These are phyloP conservation scores for Lepidochrysops patricia DNA, from an alignment of 2,888 invertebrate genomes.

Conservation along the genomic window DNA sequence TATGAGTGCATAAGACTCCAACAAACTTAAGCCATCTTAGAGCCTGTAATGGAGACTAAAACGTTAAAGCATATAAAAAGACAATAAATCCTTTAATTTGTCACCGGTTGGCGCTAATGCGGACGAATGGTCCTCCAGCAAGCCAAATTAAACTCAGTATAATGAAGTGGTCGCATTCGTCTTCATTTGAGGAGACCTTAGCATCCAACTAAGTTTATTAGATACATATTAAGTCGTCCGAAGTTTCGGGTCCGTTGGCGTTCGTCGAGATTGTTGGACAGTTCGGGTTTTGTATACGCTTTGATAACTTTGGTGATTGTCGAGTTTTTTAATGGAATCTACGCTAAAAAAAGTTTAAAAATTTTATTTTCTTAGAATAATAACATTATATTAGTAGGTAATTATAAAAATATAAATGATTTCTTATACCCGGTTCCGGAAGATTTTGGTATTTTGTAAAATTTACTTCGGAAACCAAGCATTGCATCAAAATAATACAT, in stretches of 20 bases:
- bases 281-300: slow-evolving; percentile 31
- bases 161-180: slow-evolving; percentile 65
- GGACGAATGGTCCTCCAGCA: slow-evolving; percentile 55
- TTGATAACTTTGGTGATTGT: slow-evolving; percentile 20
- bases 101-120: slow-evolving; percentile 48
- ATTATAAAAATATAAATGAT: background rate
- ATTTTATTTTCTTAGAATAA: no score
- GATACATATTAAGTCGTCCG: slow-evolving; percentile 44
- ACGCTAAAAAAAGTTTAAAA: background rate
- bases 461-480: no score
- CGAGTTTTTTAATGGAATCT: background rate
- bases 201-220: slow-evolving; percentile 44
- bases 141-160: slow-evolving; percentile 62
- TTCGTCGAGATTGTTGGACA: slow-evolving; percentile 40
- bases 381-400: no score
- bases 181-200: slow-evolving; percentile 47
- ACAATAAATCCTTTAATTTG: slow-evolving; percentile 53
- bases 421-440: no score
- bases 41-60: slow-evolving; percentile 10
- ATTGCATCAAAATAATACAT: no score
- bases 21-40: background rate
- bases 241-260: slow-evolving; percentile 31
- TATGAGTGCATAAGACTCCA: no score
- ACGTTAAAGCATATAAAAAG: slow-evolving; percentile 37
- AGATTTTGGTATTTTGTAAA: no score